phyloP scores from a whole-genome alignment of 2,797 vertebrate species.

The Sparidentex hasta region DNA sequence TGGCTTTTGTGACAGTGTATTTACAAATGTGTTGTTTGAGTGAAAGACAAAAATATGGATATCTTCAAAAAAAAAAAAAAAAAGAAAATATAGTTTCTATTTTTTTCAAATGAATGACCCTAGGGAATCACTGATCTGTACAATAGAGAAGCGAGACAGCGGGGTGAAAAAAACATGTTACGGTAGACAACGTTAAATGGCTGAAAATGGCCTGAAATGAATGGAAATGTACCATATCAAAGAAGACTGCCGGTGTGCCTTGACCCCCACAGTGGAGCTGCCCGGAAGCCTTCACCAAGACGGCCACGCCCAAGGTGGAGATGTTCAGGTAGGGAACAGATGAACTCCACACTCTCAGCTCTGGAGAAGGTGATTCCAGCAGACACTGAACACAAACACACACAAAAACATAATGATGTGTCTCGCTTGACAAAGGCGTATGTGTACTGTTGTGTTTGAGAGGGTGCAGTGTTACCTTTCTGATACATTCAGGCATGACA shows the following conservation, averaged over 20 bases:
- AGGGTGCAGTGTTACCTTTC: slow-evolving; percentile 71
- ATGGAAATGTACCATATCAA: slow-evolving; percentile 78
- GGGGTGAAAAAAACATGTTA: too few relatives aligned
- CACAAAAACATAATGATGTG: background rate
- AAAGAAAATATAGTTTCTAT: background rate
- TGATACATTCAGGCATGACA: slow-evolving; percentile 69
- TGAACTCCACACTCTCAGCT: slow-evolving; percentile 85
- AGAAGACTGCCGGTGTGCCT: slow-evolving; percentile 69
- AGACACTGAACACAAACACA: slow-evolving; percentile 75
- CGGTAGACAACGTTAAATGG: background rate
- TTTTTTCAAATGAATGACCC: background rate
- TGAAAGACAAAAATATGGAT: background rate
- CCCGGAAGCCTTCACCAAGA: slow-evolving; percentile 76
- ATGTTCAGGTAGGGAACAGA: slow-evolving; percentile 78
- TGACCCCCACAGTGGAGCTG: slow-evolving; percentile 72
- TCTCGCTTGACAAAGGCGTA: background rate
- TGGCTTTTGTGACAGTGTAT: background rate
- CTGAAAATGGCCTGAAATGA: background rate
- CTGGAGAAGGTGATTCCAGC: slow-evolving; percentile 64
- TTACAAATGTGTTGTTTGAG: background rate
- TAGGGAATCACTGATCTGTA: background rate
- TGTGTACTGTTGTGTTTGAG: background rate
- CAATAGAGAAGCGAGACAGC: background rate
- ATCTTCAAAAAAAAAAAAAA: background rate
- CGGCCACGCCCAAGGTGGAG: slow-evolving; percentile 73